Evolutionary conservation across 2,113 vertebrate species (phyloP).

Genomic region (Coracopsis vasa): DNA sequence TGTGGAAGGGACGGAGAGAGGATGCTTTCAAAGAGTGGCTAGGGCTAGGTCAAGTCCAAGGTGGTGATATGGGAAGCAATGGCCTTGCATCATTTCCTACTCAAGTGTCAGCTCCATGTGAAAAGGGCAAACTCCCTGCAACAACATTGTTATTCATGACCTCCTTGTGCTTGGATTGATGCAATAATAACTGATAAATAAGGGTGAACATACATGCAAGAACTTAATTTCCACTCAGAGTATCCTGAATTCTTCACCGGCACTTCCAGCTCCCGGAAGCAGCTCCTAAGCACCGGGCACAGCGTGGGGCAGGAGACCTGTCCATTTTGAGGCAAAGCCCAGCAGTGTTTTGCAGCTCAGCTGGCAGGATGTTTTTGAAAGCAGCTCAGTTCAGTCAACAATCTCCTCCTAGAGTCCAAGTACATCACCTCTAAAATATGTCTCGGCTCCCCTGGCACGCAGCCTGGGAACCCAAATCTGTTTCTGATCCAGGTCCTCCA

Average conservation of each 20-base stretch:
- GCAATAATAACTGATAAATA: neutral
- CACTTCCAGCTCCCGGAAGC: neutral
- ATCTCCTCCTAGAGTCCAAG: slow-evolving; percentile 30
- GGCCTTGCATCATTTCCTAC: neutral
- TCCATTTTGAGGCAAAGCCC: slow-evolving; percentile 16
- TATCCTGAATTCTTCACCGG: neutral
- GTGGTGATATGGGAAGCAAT: neutral
- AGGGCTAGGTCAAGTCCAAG: fast-evolving
- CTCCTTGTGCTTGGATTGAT: neutral
- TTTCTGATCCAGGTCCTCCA: slow-evolving; percentile 51
- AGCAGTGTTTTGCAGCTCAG: neutral
- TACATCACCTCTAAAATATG: slow-evolving; percentile 65
- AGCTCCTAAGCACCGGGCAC: fast-evolving
- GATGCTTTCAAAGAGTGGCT: neutral
- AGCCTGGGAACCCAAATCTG: slow-evolving; percentile 64
- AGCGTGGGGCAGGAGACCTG: neutral
- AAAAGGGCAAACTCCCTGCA: neutral
- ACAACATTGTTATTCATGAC: neutral
- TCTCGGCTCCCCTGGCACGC: slow-evolving; percentile 30
- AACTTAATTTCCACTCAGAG: neutral
- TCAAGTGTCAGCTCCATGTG: neutral
- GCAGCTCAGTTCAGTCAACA: slow-evolving; percentile 23
- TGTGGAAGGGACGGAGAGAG: neutral
- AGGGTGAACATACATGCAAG: neutral
- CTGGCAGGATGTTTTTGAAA: slow-evolving; percentile 47